Evolutionary conservation across 2,113 vertebrate genomes (phyloP).

Genomic region (Phrynosoma platyrhinos): DNA sequence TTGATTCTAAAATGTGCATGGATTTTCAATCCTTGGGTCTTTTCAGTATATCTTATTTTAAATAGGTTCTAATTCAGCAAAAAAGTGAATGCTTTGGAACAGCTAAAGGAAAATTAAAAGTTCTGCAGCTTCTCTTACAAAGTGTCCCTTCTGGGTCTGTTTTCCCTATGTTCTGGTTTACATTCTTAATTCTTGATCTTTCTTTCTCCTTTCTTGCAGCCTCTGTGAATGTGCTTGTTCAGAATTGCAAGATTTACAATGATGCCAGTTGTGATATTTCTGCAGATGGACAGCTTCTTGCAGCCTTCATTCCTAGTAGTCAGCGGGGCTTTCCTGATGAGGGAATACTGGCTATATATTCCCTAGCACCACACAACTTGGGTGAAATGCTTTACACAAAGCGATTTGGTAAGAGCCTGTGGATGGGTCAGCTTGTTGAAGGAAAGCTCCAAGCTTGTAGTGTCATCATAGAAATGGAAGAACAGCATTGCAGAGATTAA

Average conservation of each 20-base stretch:
- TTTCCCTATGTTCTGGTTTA: background rate
- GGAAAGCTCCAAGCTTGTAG: background rate
- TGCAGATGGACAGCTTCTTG: constrained; percentile 94
- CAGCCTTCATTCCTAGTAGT: constrained; percentile 97
- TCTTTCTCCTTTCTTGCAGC: constrained; percentile 76
- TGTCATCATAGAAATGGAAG: constrained; percentile 18
- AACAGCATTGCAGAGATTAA: background rate
- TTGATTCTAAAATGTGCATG: constrained; percentile 46
- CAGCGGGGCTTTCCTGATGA: constrained; percentile 97
- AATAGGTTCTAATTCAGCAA: constrained; percentile 43
- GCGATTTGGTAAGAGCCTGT: constrained; percentile 87
- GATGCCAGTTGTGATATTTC: constrained; percentile 99
- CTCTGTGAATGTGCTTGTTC: constrained; percentile 95
- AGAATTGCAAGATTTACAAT: constrained; percentile 99
- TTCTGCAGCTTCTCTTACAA: constrained; percentile 7
- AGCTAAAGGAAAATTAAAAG: constrained; percentile 44
- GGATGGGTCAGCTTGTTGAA: constrained; percentile 51
- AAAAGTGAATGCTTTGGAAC: constrained; percentile 48
- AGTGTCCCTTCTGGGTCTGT: background rate
- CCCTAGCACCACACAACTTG: constrained; percentile 96
- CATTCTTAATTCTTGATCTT: constrained; percentile 30
- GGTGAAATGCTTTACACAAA: constrained; percentile 99
- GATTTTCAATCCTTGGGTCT: constrained; percentile 44
- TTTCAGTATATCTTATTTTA: constrained; percentile 7
- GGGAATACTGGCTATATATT: constrained; percentile 96